Percentiles rank a stretch among this genome's conserved stretches.
Conservation (phyloP, 2,113 vertebrate species). For the Gymnogyps californianus region DNA sequence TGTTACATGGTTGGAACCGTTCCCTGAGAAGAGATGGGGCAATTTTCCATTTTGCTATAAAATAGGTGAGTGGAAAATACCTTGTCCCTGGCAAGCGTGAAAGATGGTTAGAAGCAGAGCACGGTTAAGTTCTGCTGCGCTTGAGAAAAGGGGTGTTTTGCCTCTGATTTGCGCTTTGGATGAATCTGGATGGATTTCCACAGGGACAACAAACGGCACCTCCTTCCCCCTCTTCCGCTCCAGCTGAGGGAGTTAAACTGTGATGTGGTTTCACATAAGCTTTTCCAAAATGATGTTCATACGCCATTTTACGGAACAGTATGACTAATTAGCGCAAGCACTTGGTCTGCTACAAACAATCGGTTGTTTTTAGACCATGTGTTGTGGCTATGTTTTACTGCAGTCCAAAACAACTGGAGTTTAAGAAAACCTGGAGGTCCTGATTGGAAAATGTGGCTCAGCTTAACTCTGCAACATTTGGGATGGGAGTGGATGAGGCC, state of each 20-base stretch:
- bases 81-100: background rate
- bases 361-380: background rate
- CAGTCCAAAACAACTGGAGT: background rate
- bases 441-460: conserved; percentile 43
- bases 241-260: background rate
- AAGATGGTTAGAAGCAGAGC: background rate
- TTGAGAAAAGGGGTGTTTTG: background rate
- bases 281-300: background rate
- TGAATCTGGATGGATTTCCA: background rate
- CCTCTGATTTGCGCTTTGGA: background rate
- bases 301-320: background rate
- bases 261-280: background rate
- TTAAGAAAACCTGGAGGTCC: background rate
- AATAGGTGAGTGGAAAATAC: background rate
- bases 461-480: background rate
- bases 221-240: background rate
- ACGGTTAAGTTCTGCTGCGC: background rate
- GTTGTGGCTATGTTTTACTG: background rate
- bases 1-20: background rate
- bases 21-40: background rate
- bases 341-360: background rate
- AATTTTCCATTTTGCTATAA: background rate
- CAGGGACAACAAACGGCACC: background rate
- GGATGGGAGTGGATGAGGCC: background rate
- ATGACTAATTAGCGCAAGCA: conserved; percentile 13